Conservation (phyloP, 2,797 vertebrate species). For the Sarcoramphus papa region DNA sequence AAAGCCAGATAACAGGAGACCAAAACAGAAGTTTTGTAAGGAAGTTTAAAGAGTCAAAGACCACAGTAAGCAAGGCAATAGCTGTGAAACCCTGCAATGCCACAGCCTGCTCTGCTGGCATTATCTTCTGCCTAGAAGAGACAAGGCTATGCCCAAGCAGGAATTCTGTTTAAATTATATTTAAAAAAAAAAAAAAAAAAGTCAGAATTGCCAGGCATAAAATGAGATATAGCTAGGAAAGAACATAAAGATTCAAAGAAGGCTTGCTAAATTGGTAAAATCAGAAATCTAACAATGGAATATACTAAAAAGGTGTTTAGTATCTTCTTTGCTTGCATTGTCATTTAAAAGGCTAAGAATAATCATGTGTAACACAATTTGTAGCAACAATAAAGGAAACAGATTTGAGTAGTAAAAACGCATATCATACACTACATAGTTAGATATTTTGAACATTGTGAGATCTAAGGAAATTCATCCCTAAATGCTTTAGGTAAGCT, state of each 20-base stretch:
- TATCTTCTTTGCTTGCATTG: not conserved
- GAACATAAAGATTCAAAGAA: not conserved
- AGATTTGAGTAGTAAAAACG: not conserved
- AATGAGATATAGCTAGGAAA: not conserved
- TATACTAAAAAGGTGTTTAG: not conserved
- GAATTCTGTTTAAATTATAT: not conserved
- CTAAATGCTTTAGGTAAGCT: not conserved
- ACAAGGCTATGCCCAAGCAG: not conserved
- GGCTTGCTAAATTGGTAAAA: not conserved
- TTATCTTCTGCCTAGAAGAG: not conserved
- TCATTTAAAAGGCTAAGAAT: not conserved
- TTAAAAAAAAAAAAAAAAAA: not conserved
- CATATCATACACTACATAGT: fast-evolving
- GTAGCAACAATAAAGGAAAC: not conserved
- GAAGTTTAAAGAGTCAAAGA: not conserved
- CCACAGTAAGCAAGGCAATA: not conserved
- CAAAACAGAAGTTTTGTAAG: not conserved
- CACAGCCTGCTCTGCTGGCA: not conserved
- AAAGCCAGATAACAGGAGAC: not conserved
- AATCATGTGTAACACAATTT: not conserved
- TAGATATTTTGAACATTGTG: not conserved
- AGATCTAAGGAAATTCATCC: not conserved
- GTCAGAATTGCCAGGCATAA: not conserved
- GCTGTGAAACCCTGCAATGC: not conserved
- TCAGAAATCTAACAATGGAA: not conserved